A percentile compares a stretch with the other conserved stretches of the same genome.
Conservation (phyloP, 2,113 vertebrate genomes). For the Elaphurus davidianus region DNA sequence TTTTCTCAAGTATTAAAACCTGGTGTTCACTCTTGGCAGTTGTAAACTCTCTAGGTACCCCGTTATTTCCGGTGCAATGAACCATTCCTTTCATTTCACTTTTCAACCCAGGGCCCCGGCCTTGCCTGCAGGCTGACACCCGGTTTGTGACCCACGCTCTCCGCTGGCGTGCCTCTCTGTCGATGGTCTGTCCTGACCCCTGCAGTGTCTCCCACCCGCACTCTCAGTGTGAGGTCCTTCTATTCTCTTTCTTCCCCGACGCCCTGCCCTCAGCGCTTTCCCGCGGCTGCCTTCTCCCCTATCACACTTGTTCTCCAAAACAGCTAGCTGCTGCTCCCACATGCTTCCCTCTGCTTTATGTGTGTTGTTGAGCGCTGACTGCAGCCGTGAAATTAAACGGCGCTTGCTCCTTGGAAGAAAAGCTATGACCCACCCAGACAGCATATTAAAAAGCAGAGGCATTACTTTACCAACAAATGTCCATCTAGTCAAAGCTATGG, state of each 20-base stretch:
- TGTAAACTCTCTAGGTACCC: not conserved
- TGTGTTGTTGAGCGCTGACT: rapidly evolving
- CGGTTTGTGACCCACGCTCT: rapidly evolving
- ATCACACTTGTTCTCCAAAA: not conserved
- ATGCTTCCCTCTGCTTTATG: rapidly evolving
- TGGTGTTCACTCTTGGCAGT: not conserved
- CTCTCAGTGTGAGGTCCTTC: rapidly evolving
- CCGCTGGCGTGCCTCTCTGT: rapidly evolving
- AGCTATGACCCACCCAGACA: not conserved
- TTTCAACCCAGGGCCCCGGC: rapidly evolving
- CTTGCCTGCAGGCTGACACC: not conserved
- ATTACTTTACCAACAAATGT: not conserved
- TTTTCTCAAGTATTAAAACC: too few relatives aligned
- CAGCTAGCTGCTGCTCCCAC: rapidly evolving
- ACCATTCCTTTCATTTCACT: not conserved
- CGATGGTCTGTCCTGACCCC: rapidly evolving
- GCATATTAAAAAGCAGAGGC: not conserved
- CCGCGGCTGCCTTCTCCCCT: rapidly evolving
- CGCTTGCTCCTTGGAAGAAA: not conserved
- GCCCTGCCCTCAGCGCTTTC: not conserved
- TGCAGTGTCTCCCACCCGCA: rapidly evolving
- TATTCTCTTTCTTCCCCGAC: too few relatives aligned
- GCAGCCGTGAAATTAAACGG: not conserved
- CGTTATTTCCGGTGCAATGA: rapidly evolving
- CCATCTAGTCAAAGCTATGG: not conserved